These are phyloP conservation scores for Pogonus chalceus DNA, from an alignment of 1,140 invertebrate species.

Conservation along the genomic window DNA sequence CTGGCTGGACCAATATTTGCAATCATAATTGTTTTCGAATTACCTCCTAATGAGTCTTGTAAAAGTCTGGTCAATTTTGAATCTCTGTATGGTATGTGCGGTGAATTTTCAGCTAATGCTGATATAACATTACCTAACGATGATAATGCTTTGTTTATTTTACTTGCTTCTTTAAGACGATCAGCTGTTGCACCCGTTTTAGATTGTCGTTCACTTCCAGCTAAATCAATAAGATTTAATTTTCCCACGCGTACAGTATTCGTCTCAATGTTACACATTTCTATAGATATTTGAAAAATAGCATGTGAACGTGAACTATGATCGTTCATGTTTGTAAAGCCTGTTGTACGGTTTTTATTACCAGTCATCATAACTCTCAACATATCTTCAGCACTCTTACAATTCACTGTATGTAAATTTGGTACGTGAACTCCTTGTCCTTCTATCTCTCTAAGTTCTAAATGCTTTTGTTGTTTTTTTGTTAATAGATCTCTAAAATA, in stretches of 20 bases:
- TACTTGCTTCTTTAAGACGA: slow-evolving; percentile 87
- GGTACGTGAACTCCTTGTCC: slow-evolving; percentile 86
- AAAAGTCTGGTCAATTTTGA: slow-evolving; percentile 87
- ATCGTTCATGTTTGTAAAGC: slow-evolving; percentile 98
- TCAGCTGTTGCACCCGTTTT: slow-evolving; percentile 86
- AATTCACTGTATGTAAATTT: slow-evolving; percentile 80
- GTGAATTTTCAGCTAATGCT: slow-evolving; percentile 79
- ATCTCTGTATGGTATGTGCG: slow-evolving; percentile 87
- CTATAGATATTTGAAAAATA: slow-evolving; percentile 96
- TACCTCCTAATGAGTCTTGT: slow-evolving; percentile 90
- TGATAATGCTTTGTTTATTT: slow-evolving; percentile 90
- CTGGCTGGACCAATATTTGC: slow-evolving; percentile 93
- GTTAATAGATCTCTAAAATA: slow-evolving; percentile 72
- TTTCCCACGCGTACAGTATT: slow-evolving; percentile 60
- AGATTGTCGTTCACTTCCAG: slow-evolving; percentile 79
- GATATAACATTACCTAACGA: slow-evolving; percentile 93
- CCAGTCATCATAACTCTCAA: slow-evolving; percentile 81
- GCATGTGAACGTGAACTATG: slow-evolving; percentile 97
- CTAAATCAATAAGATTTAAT: slow-evolving; percentile 64
- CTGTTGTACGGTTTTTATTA: slow-evolving; percentile 80
- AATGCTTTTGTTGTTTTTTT: slow-evolving; percentile 60
- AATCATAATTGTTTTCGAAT: slow-evolving; percentile 95
- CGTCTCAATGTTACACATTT: slow-evolving; percentile 75
- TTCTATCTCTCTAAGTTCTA: slow-evolving; percentile 60
- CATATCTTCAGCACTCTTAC: slow-evolving; percentile 86